These are phyloP conservation scores for Buceros bicornis DNA, from an alignment of 2,797 vertebrate species.

Conservation along the genomic window DNA sequence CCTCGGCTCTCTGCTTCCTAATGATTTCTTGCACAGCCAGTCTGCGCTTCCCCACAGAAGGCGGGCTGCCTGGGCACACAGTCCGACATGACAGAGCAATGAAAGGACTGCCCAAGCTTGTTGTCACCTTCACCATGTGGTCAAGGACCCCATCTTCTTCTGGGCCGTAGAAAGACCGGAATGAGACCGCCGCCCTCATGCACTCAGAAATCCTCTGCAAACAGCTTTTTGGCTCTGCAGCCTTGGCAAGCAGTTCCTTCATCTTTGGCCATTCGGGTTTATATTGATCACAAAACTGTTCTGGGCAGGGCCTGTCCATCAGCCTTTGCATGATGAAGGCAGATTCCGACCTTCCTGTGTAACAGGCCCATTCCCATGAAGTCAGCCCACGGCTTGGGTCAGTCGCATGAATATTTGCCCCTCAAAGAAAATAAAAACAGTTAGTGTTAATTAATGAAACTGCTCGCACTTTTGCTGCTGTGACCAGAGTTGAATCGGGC, in stretches of 20 bases:
- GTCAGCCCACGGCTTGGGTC: slow-evolving; percentile 89
- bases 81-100: slow-evolving; percentile 88
- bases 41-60: slow-evolving; percentile 88
- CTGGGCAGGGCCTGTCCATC: slow-evolving; percentile 86
- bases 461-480: background rate
- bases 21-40: slow-evolving; percentile 91
- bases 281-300: slow-evolving; percentile 87
- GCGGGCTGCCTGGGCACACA: slow-evolving; percentile 90
- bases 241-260: slow-evolving; percentile 83
- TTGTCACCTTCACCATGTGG: slow-evolving; percentile 94
- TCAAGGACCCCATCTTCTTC: slow-evolving; percentile 90
- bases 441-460: background rate
- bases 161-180: slow-evolving; percentile 83
- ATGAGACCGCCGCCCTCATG: slow-evolving; percentile 81
- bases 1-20: slow-evolving; percentile 79
- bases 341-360: slow-evolving; percentile 90
- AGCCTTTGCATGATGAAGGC: slow-evolving; percentile 88
- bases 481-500: background rate
- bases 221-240: slow-evolving; percentile 88
- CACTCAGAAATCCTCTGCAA: slow-evolving; percentile 86
- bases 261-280: slow-evolving; percentile 89
- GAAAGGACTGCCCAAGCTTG: slow-evolving; percentile 88
- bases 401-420: slow-evolving; percentile 87
- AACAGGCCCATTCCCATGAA: slow-evolving; percentile 92
- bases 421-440: slow-evolving; percentile 75